A percentile compares a stretch with the other conserved stretches of the same genome.
phyloP scores from a whole-genome alignment of 30 jellyfish, hydroid and myxozoan species.

The Cassiopea xamachana region DNA sequence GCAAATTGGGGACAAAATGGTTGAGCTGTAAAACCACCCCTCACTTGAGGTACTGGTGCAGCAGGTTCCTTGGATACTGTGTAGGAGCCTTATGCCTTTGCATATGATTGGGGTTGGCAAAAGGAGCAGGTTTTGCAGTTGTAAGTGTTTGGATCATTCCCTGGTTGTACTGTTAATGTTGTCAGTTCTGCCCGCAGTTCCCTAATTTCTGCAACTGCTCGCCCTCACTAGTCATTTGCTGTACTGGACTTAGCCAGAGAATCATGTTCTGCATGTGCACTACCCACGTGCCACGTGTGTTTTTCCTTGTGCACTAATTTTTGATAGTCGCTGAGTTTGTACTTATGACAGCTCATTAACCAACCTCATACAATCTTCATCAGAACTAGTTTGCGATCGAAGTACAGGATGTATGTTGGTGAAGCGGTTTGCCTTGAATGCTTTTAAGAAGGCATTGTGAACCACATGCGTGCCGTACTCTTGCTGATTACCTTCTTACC shows the following conservation, averaged over 20 bases:
- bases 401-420: neutral
- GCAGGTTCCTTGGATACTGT: neutral
- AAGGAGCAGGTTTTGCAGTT: neutral
- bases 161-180: neutral
- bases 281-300: neutral
- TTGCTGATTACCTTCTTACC: slow-evolving; percentile 4
- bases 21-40: neutral
- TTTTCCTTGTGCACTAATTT: neutral
- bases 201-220: slow-evolving; percentile 10
- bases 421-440: neutral
- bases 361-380: slow-evolving; percentile 12
- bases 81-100: neutral
- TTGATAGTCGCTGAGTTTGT: neutral
- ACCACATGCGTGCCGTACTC: neutral
- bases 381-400: slow-evolving; percentile 6
- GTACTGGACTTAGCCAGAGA: neutral
- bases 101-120: neutral
- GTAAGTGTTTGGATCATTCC: neutral
- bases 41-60: neutral
- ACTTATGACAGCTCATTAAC: slow-evolving; percentile 1
- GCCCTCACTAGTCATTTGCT: slow-evolving; percentile 5
- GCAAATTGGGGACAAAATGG: neutral
- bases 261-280: neutral
- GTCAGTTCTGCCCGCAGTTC: slow-evolving; percentile 20
- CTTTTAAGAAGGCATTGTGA: slow-evolving; percentile 3